phyloP scores from a whole-genome alignment of 2,797 vertebrate species.

The Spheniscus humboldti region DNA sequence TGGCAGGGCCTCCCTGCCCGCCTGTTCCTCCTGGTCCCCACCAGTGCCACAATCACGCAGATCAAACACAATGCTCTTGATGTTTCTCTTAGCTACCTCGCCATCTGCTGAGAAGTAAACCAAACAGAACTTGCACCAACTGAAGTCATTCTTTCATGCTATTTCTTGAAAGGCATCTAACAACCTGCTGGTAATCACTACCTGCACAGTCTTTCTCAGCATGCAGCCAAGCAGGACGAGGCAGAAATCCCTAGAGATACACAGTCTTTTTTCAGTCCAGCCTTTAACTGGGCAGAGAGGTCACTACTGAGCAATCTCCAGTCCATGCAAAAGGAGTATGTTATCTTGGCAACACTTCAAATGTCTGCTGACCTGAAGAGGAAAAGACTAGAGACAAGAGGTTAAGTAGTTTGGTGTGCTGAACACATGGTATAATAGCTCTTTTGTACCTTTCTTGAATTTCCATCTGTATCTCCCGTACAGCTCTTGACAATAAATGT shows the following conservation, averaged over 20 bases:
- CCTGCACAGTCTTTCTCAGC: neutral
- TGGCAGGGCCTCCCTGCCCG: neutral
- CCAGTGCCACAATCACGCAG: rapidly evolving
- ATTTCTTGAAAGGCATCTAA: neutral
- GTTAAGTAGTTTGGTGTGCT: neutral
- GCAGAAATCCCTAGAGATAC: neutral
- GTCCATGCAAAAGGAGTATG: neutral
- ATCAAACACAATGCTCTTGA: neutral
- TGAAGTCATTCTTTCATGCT: neutral
- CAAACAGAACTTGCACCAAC: neutral
- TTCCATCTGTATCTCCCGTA: neutral
- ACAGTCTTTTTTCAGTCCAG: neutral
- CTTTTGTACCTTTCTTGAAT: neutral
- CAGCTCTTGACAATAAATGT: neutral
- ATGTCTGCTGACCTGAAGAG: neutral
- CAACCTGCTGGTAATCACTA: neutral
- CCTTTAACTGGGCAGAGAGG: neutral
- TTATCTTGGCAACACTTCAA: neutral
- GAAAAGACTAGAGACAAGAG: neutral
- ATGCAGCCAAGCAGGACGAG: neutral
- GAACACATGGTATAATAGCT: neutral
- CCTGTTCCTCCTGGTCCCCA: neutral
- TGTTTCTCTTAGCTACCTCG: neutral
- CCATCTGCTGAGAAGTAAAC: neutral
- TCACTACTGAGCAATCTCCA: neutral